These are phyloP conservation scores for Sarcoramphus papa DNA, from an alignment of 2,797 vertebrate genomes.

Conservation along the genomic window DNA sequence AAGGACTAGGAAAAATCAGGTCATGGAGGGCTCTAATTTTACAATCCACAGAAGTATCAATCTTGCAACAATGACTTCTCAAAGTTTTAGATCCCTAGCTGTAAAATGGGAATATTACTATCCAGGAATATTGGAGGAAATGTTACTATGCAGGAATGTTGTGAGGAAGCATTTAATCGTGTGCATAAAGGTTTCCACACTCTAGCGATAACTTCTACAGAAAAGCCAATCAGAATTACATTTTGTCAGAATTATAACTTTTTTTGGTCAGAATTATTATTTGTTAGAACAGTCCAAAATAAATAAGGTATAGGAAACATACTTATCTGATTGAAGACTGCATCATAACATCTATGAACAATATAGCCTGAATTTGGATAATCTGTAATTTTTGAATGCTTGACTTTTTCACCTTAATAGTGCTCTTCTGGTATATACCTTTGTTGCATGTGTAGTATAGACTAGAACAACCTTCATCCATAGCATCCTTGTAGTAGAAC, in stretches of 20 bases:
- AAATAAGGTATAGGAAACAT: background rate
- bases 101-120: background rate
- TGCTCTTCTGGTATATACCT: background rate
- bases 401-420: background rate
- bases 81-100: background rate
- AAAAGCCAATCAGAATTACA: background rate
- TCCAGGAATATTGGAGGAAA: too few relatives aligned
- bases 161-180: background rate
- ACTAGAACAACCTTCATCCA: constrained; percentile 52
- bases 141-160: background rate
- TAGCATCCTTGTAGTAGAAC: constrained; percentile 8
- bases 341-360: background rate
- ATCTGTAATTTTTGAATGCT: background rate
- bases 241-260: background rate
- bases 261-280: background rate
- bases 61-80: background rate
- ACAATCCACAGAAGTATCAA: background rate
- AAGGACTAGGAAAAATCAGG: background rate
- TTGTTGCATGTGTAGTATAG: background rate
- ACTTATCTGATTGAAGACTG: background rate
- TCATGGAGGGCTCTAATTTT: background rate
- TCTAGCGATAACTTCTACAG: background rate
- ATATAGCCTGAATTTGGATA: background rate
- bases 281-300: background rate
- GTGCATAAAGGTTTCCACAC: background rate